These are phyloP conservation scores for Anthoscopus minutus DNA, from an alignment of 2,113 vertebrate species.

Conservation along the genomic window DNA sequence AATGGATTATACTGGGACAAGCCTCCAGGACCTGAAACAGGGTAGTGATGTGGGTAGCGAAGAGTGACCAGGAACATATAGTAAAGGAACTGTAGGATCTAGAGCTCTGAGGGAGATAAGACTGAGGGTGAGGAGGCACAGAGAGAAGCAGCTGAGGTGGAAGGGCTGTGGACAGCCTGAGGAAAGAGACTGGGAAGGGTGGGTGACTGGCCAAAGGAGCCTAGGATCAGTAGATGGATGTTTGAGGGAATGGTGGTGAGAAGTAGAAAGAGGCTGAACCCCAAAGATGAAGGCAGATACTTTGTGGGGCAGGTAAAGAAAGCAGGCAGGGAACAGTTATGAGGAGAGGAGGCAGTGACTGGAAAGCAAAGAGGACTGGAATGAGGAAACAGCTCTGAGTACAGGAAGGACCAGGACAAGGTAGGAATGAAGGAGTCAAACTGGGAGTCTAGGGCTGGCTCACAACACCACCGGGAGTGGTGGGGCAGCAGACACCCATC, in stretches of 20 bases:
- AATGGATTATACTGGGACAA: not conserved
- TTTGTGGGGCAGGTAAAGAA: not conserved
- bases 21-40: not conserved
- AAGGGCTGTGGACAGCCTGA: not conserved
- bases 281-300: not conserved
- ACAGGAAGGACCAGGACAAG: fast-evolving
- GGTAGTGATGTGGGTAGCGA: not conserved
- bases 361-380: not conserved
- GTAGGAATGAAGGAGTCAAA: not conserved
- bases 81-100: not conserved
- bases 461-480: not conserved
- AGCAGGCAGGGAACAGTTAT: not conserved
- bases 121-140: not conserved
- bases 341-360: not conserved
- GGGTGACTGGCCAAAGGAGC: not conserved
- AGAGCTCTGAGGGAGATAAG: not conserved
- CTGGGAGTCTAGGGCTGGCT: not conserved
- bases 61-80: not conserved
- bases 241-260: not conserved
- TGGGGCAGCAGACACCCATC: not conserved
- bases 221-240: not conserved
- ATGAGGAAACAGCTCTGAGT: not conserved
- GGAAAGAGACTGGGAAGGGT: not conserved
- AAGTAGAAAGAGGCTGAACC: not conserved
- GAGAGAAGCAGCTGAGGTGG: not conserved